A percentile compares a stretch with the other conserved stretches of the same genome.
Conservation (phyloP, 2,797 vertebrate species). For the Chrysocyon brachyurus region DNA sequence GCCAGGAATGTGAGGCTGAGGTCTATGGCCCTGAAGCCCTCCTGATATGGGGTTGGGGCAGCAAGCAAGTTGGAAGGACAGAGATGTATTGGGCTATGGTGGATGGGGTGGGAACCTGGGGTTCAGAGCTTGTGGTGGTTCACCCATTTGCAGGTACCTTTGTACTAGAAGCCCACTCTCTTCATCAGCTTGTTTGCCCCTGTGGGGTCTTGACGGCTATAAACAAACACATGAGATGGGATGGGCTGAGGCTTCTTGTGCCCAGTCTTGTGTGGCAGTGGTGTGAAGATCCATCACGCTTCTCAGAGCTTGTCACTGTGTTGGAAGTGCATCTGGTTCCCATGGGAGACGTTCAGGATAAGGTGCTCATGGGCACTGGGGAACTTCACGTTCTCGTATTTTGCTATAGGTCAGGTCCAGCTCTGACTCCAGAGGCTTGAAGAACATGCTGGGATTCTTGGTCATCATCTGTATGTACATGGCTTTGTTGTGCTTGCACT, state of each 20-base stretch:
- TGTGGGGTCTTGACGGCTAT: slow-evolving; percentile 94
- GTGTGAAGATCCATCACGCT: slow-evolving; percentile 97
- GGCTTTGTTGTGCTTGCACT: slow-evolving; percentile 95
- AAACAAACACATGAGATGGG: slow-evolving; percentile 88
- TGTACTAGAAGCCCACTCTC: slow-evolving; percentile 94
- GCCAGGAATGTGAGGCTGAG: slow-evolving; percentile 58
- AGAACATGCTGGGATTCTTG: slow-evolving; percentile 96
- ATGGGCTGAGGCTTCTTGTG: slow-evolving; percentile 90
- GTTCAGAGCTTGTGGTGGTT: slow-evolving; percentile 94
- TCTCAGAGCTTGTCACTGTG: slow-evolving; percentile 96
- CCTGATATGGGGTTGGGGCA: neutral
- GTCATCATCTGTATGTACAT: slow-evolving; percentile 98
- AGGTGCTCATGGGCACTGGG: slow-evolving; percentile 96
- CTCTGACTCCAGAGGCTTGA: slow-evolving; percentile 95
- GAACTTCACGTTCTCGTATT: slow-evolving; percentile 96
- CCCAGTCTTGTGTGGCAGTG: slow-evolving; percentile 94
- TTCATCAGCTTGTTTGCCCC: slow-evolving; percentile 94
- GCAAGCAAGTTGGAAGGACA: neutral
- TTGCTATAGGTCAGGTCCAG: slow-evolving; percentile 96
- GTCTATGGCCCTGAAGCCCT: slow-evolving; percentile 60
- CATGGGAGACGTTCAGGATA: slow-evolving; percentile 96
- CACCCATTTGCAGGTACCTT: slow-evolving; percentile 96
- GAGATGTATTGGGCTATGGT: neutral
- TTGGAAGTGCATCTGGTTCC: slow-evolving; percentile 97
- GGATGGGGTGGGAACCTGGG: neutral